Percentiles rank a stretch among this genome's conserved stretches.
Conservation (phyloP, 2,888 invertebrate species). For the Hydraecia micacea region DNA sequence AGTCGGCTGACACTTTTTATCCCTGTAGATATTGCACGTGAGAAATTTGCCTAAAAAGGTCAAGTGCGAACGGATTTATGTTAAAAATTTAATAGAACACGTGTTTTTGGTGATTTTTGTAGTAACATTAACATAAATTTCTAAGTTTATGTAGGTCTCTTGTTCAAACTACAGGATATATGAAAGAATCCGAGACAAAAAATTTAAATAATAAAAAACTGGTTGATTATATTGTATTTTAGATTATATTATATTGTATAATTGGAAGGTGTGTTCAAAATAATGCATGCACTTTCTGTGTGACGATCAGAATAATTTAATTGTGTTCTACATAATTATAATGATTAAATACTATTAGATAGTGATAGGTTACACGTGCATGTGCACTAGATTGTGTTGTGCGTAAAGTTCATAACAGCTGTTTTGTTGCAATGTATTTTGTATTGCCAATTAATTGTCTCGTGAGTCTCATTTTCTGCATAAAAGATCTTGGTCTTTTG, state of each 20-base stretch:
- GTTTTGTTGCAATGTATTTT: constrained; percentile 43
- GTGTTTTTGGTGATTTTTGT: background rate
- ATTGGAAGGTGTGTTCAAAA: background rate
- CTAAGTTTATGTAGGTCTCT: background rate
- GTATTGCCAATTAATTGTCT: background rate
- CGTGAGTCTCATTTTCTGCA: background rate
- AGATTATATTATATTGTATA: background rate
- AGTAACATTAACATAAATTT: background rate
- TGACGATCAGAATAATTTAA: constrained; percentile 20
- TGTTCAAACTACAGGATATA: background rate
- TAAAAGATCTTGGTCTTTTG: background rate
- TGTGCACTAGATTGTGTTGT: constrained; percentile 22
- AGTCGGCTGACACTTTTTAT: constrained; percentile 38
- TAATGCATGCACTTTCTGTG: background rate
- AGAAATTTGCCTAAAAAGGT: background rate
- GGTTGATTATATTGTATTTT: too few relatives aligned
- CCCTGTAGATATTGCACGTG: constrained; percentile 8
- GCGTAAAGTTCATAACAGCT: constrained; percentile 38
- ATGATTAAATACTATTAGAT: constrained; percentile 21
- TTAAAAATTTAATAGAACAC: background rate
- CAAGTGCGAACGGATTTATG: background rate
- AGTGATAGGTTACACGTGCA: constrained; percentile 49
- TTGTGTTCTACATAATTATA: constrained; percentile 20
- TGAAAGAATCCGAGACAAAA: background rate
- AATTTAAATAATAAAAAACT: background rate